Evolutionary conservation across 1,140 invertebrate genomes (phyloP).

Genomic region (Pseudomyrmex concolor): DNA sequence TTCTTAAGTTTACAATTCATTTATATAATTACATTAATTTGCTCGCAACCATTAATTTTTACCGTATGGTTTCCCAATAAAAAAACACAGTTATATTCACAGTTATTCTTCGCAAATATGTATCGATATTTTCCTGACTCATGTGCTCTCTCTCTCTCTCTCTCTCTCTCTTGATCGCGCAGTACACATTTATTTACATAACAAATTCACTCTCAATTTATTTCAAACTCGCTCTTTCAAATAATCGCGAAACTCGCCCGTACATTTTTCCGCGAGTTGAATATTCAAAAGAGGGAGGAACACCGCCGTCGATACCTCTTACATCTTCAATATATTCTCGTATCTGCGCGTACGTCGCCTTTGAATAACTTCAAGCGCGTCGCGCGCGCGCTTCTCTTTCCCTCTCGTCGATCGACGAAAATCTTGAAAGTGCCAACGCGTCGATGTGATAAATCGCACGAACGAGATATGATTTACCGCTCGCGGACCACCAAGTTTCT

Average conservation of each 20-base stretch:
- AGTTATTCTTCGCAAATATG: not conserved
- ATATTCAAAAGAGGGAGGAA: not conserved
- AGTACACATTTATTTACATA: not conserved
- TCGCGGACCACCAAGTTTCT: conserved; percentile 33
- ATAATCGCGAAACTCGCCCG: not conserved
- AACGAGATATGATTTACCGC: conserved; percentile 41
- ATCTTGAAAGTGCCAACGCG: conserved; percentile 52
- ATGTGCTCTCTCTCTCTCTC: not conserved
- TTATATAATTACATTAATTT: not conserved
- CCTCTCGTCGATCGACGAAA: not conserved
- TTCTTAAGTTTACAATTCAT: no score
- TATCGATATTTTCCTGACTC: not conserved
- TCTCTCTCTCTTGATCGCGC: not conserved
- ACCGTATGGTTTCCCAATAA: not conserved
- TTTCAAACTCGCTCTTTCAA: not conserved
- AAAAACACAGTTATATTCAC: not conserved
- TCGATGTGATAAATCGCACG: conserved; percentile 53
- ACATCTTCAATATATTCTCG: conserved; percentile 8
- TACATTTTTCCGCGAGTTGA: conserved; percentile 6
- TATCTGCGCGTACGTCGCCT: not conserved
- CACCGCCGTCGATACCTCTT: conserved; percentile 21
- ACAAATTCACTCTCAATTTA: not conserved
- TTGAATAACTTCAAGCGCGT: conserved; percentile 18
- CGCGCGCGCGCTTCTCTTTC: not conserved
- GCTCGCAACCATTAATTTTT: not conserved